phyloP scores from a whole-genome alignment of 2,888 invertebrate genomes.

The Drosophila formosana region DNA sequence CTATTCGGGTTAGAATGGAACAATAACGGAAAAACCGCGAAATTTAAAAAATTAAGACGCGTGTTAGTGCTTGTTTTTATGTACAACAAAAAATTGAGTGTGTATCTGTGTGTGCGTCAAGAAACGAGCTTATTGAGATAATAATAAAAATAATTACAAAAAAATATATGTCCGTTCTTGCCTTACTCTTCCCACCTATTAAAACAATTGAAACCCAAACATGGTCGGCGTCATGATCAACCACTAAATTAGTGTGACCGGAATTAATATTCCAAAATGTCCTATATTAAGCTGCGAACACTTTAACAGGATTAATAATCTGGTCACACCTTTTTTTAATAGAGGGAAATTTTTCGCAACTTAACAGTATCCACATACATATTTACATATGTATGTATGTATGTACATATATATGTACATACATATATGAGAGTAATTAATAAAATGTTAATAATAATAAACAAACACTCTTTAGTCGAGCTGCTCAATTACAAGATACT shows the following conservation, averaged over 20 bases:
- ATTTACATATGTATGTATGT: too few relatives aligned
- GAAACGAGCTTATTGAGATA: slow-evolving; percentile 22
- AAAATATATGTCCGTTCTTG: slow-evolving; percentile 38
- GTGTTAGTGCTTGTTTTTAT: not conserved
- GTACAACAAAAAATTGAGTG: slow-evolving; percentile 11
- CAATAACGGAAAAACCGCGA: not conserved
- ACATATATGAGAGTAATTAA: too few relatives aligned
- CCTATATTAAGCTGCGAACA: not conserved
- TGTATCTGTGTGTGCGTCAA: slow-evolving; percentile 20
- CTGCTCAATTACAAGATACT: too few relatives aligned
- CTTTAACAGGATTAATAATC: not conserved
- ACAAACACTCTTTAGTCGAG: too few relatives aligned
- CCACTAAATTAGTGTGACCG: not conserved
- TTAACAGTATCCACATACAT: too few relatives aligned
- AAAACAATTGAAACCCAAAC: slow-evolving; percentile 12
- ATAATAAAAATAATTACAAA: slow-evolving; percentile 5
- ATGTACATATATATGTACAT: too few relatives aligned
- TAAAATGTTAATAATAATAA: too few relatives aligned
- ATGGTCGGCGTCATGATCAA: slow-evolving; percentile 14
- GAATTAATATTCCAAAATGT: not conserved
- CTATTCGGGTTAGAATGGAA: not conserved
- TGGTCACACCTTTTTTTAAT: not conserved
- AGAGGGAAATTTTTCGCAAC: not conserved
- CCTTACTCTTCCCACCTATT: slow-evolving; percentile 47
- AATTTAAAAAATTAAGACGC: slow-evolving; percentile 9